Evolutionary conservation across 1,140 invertebrate genomes (phyloP).

Genomic region (Lepeophtheirus salmonis): DNA sequence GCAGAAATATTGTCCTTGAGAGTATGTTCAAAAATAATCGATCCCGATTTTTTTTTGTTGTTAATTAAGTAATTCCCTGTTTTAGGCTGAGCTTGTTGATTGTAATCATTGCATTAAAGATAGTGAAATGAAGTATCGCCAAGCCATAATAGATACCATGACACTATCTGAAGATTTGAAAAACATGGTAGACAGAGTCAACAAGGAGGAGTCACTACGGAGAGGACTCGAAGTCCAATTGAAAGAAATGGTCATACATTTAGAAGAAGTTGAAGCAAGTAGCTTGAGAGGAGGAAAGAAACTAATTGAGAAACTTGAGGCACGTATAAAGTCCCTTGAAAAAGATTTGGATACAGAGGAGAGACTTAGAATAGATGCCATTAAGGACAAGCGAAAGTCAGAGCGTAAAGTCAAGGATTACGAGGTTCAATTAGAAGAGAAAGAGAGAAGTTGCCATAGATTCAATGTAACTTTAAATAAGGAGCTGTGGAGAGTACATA

Average conservation of each 20-base stretch:
- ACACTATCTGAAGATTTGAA: neutral
- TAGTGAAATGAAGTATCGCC: neutral
- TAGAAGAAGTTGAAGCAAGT: constrained; percentile 27
- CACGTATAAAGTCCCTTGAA: constrained; percentile 29
- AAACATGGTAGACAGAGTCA: neutral
- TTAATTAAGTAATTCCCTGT: no score
- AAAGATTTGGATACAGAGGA: constrained; percentile 51
- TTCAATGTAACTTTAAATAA: neutral
- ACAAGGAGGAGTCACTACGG: neutral
- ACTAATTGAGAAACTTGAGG: constrained; percentile 35
- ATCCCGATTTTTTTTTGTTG: no score
- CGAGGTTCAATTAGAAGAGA: neutral
- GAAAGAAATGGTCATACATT: neutral
- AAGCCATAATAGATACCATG: neutral
- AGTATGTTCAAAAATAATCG: constrained; percentile 37
- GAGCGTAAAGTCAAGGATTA: constrained; percentile 56
- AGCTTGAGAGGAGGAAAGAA: constrained; percentile 45
- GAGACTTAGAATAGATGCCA: constrained; percentile 85
- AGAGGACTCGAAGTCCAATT: neutral
- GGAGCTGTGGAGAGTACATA: neutral
- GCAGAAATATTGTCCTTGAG: constrained; percentile 88
- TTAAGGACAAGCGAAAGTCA: constrained; percentile 83
- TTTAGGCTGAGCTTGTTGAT: neutral
- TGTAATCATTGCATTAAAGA: neutral
- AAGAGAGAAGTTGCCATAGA: constrained; percentile 21